Evolutionary conservation across 2,113 vertebrate genomes (phyloP), one percentile per base, ranked within the genome.

Genomic region (Natator depressus): DNA sequence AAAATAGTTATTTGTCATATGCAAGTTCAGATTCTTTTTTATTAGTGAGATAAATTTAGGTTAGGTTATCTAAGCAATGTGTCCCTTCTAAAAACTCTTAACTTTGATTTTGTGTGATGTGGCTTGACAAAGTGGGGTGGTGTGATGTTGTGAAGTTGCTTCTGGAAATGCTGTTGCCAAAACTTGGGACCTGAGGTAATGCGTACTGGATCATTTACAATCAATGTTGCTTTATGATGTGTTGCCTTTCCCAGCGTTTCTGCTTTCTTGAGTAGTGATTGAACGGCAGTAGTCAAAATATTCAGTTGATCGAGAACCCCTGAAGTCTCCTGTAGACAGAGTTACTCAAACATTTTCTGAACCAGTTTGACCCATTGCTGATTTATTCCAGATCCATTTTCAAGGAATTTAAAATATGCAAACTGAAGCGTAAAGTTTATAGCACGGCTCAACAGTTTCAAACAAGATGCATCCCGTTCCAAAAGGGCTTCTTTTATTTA

Each of bases 301-400:
- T 79, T 95, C 88, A 54, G 82, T 90, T 94, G 91, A 94, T 0
- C 0, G 88, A 96, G 97, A 93, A 91, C 89, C 92, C 84, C 95
- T 93, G 90, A 91, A 80, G 80, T 90, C 96, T 93, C 94, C 88
- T 35, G 29, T 91, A 92, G 94, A 95, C 95, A 97, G 54, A 72
- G 94, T 96, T 97, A 93, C 97, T 96, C 96, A 98, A 97, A 97
- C 95, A 95, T 86, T 96, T 97, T 97, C 94, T 96, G 97, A 98
- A 97, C 93, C 57, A 12, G 75, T 84, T 96, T 97, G 95, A 97
- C 96, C 96, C 94, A 96, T 88, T 97, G 96, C 94, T 97, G 96
- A 97, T 97, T 90, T 92, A 88, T 97, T 97, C 96, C 97, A 97
- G 96, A 95, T 96, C 89, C 84, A 88, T 57, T 90, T 93, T 86